phyloP scores from a whole-genome alignment of 2,797 vertebrate species.

The Diplodus puntazzo region DNA sequence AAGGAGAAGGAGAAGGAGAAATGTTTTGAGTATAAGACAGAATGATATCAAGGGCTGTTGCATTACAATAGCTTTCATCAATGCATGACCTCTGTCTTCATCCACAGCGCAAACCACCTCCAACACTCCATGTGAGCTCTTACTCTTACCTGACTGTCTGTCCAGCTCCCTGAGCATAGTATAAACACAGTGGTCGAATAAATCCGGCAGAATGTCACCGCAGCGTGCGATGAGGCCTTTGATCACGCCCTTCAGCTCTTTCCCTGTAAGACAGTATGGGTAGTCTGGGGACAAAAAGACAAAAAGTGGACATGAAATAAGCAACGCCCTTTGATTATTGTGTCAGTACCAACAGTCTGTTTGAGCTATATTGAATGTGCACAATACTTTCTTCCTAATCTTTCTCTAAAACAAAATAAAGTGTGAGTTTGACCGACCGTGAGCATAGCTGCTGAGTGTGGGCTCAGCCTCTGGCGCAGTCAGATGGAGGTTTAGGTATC shows the following conservation, averaged over 20 bases:
- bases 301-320: not conserved
- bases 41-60: too few species aligned
- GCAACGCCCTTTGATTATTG: not conserved
- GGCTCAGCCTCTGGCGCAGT: conserved; percentile 88
- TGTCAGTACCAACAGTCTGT: not conserved
- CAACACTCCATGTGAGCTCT: not conserved
- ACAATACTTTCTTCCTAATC: not conserved
- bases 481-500: conserved; percentile 95
- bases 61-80: not conserved
- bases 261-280: conserved; percentile 92
- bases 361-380: not conserved
- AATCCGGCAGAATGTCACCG: conserved; percentile 85
- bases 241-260: conserved; percentile 89
- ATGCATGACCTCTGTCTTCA: not conserved
- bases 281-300: conserved; percentile 86
- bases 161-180: conserved; percentile 96
- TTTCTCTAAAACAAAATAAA: not conserved
- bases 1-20: too few species aligned
- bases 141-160: conserved; percentile 85
- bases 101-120: not conserved
- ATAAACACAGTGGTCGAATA: conserved; percentile 95
- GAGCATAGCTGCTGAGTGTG: conserved; percentile 91
- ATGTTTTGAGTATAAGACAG: too few species aligned
- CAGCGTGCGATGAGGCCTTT: conserved; percentile 87
- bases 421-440: conserved; percentile 79